Conservation (phyloP, 1,140 invertebrate genomes). For the Aphis craccivora region DNA sequence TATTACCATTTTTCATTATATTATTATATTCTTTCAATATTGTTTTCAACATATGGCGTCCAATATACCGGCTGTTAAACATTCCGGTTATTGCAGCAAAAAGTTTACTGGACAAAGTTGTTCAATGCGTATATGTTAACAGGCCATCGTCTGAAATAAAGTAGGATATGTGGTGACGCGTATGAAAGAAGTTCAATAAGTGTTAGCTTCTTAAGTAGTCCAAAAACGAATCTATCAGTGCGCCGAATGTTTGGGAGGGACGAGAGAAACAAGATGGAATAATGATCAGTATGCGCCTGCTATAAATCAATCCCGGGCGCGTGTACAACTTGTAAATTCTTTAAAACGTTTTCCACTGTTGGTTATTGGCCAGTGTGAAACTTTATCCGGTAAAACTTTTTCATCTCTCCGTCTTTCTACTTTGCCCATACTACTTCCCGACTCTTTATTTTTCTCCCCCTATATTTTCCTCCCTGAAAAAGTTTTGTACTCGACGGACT, state of each 20-base stretch:
- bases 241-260: not conserved
- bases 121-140: not conserved
- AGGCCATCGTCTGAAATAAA: not conserved
- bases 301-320: slow-evolving; percentile 48
- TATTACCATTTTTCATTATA: not conserved
- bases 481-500: slow-evolving; percentile 24
- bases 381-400: slow-evolving; percentile 34
- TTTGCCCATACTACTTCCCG: not conserved
- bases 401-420: not conserved
- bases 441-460: not conserved
- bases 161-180: not conserved
- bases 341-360: slow-evolving; percentile 29
- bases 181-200: slow-evolving; percentile 12
- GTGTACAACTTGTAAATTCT: slow-evolving; percentile 53
- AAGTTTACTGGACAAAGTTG: slow-evolving; percentile 32
- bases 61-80: not conserved
- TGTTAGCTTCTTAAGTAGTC: slow-evolving; percentile 16
- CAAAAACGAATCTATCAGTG: slow-evolving; percentile 46
- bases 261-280: slow-evolving; percentile 24
- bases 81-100: not conserved
- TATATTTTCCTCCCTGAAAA: not conserved
- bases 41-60: not conserved
- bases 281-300: slow-evolving; percentile 19
- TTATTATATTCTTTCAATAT: not conserved
- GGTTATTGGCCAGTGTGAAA: slow-evolving; percentile 47